These are phyloP conservation scores for Catocala fraxini DNA, from an alignment of 2,888 invertebrate species.

Conservation along the genomic window DNA sequence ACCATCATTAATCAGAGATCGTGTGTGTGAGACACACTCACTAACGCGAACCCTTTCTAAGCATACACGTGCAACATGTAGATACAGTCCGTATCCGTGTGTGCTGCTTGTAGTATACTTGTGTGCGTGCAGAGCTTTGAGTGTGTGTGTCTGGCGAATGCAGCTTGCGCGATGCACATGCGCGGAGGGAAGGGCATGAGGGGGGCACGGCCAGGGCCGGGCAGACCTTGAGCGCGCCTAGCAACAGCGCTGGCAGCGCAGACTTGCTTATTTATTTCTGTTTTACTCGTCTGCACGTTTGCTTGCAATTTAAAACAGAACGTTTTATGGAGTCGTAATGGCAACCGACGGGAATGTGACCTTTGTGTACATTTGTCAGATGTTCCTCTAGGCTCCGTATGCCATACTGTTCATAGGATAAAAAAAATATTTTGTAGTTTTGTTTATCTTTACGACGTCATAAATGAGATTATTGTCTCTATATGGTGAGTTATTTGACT, in stretches of 20 bases:
- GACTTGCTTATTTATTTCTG: conserved; percentile 78
- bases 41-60: conserved; percentile 57
- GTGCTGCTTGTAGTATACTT: conserved; percentile 16
- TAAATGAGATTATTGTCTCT: conserved; percentile 38
- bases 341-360: conserved; percentile 61
- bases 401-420: conserved; percentile 30
- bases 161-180: conserved; percentile 76
- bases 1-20: conserved; percentile 62
- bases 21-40: conserved; percentile 55
- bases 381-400: conserved; percentile 43
- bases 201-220: conserved; percentile 76
- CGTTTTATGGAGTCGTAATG: conserved; percentile 75
- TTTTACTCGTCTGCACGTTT: conserved; percentile 78
- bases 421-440: conserved; percentile 50
- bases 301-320: conserved; percentile 75
- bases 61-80: conserved; percentile 49
- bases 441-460: conserved; percentile 53
- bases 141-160: conserved; percentile 61
- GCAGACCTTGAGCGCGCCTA: conserved; percentile 83
- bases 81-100: conserved; percentile 31
- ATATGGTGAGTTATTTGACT: conserved; percentile 26
- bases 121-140: conserved; percentile 39
- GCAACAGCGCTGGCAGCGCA: conserved; percentile 77
- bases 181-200: conserved; percentile 56
- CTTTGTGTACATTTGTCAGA: conserved; percentile 55